These are phyloP conservation scores for Lasioglossum morio DNA, from an alignment of 2,888 invertebrate genomes.

Conservation along the genomic window DNA sequence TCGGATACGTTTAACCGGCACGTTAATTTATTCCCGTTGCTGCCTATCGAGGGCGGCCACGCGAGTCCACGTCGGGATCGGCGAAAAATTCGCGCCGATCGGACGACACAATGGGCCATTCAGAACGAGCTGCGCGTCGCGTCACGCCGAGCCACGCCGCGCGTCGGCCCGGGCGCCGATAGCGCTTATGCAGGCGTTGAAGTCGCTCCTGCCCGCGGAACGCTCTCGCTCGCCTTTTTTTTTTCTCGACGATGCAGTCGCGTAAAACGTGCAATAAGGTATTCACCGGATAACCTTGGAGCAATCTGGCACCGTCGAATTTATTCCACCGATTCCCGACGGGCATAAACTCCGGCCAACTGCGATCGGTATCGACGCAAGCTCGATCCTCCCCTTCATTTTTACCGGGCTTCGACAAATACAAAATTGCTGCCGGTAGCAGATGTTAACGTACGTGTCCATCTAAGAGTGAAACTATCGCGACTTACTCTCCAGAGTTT, in stretches of 20 bases:
- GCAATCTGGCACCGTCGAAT: slow-evolving; percentile 50
- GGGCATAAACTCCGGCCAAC: slow-evolving; percentile 16
- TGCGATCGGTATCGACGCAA: slow-evolving; percentile 11
- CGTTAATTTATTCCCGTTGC: slow-evolving; percentile 76
- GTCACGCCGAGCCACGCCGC: background rate
- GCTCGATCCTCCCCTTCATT: slow-evolving; percentile 8
- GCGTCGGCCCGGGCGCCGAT: slow-evolving; percentile 54
- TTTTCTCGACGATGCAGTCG: background rate
- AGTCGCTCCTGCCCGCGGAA: slow-evolving; percentile 36
- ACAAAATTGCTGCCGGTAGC: background rate
- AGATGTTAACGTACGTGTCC: background rate
- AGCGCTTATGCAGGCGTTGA: slow-evolving; percentile 61
- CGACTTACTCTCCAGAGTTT: no score
- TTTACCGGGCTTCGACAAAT: slow-evolving; percentile 1
- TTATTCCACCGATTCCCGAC: slow-evolving; percentile 40
- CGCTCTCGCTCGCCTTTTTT: slow-evolving; percentile 19
- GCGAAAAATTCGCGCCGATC: slow-evolving; percentile 68
- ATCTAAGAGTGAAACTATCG: no score
- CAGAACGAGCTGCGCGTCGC: slow-evolving; percentile 64
- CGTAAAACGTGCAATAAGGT: slow-evolving; percentile 56
- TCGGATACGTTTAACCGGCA: slow-evolving; percentile 72
- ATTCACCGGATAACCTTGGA: slow-evolving; percentile 58
- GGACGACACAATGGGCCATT: slow-evolving; percentile 76
- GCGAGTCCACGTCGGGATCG: slow-evolving; percentile 60
- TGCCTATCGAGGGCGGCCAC: slow-evolving; percentile 73